Evolutionary conservation across 1,140 invertebrate genomes (phyloP).

Genomic region (Eupristina koningsbergeri): DNA sequence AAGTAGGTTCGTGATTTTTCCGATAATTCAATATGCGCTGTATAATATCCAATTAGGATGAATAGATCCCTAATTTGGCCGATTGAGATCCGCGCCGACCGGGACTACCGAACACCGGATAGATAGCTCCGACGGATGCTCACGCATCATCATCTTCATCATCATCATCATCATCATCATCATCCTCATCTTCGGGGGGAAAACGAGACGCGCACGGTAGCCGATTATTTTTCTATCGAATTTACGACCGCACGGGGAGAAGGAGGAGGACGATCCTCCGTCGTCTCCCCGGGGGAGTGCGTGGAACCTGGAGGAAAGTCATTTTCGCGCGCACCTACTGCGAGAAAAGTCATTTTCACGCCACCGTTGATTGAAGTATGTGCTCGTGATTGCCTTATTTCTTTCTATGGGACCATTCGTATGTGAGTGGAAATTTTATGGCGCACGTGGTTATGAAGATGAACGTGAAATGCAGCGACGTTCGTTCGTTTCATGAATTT

Average conservation of each 20-base stretch:
- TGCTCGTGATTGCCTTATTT: slow-evolving; percentile 35
- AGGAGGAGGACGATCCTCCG: not conserved
- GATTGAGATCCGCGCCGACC: slow-evolving; percentile 62
- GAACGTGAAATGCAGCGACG: not conserved
- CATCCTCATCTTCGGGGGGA: too few relatives aligned
- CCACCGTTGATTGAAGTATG: not conserved
- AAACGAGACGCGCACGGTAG: slow-evolving; percentile 56
- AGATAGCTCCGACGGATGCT: slow-evolving; percentile 20
- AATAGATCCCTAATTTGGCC: slow-evolving; percentile 68
- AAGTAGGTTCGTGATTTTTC: slow-evolving; percentile 50
- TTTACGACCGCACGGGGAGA: not conserved
- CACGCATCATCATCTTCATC: slow-evolving; percentile 14
- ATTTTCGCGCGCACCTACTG: not conserved
- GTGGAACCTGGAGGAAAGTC: not conserved
- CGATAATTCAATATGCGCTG: slow-evolving; percentile 58
- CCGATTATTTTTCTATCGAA: slow-evolving; percentile 63
- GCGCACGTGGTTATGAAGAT: not conserved
- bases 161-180: too few relatives aligned
- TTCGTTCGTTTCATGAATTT: not conserved
- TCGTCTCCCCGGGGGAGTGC: not conserved
- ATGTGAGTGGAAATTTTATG: not conserved
- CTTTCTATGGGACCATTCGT: too few relatives aligned
- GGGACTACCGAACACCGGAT: slow-evolving; percentile 56
- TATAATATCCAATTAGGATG: slow-evolving; percentile 68
- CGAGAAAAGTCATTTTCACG: slow-evolving; percentile 5